Percentiles rank a stretch among this genome's conserved stretches.
Evolutionary conservation across 2,888 invertebrate genomes (phyloP).

Genomic region (Parnassius smintheus): DNA sequence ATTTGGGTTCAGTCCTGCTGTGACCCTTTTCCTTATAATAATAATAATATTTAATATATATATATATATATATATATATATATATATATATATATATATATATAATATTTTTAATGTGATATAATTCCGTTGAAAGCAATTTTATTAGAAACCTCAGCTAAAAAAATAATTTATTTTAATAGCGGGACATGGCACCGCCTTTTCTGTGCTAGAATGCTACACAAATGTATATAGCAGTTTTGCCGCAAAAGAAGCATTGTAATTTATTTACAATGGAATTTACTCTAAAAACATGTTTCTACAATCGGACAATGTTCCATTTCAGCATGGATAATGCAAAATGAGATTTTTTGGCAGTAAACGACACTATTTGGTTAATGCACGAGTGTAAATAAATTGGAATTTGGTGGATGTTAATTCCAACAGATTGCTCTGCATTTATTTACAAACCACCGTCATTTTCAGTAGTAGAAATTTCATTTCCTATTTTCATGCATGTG

Average conservation of each 20-base stretch:
- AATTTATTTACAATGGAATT: slow-evolving; percentile 45
- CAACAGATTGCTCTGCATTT: neutral
- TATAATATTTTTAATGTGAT: slow-evolving; percentile 12
- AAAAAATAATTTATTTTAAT: slow-evolving; percentile 20
- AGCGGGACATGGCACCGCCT: slow-evolving; percentile 19
- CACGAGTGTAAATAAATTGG: neutral
- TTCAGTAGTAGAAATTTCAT: neutral
- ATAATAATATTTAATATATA: too few species aligned
- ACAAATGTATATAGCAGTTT: slow-evolving; percentile 29
- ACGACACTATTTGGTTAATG: slow-evolving; percentile 13
- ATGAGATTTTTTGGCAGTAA: slow-evolving; percentile 8
- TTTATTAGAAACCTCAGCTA: too few species aligned
- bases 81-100: too few species aligned
- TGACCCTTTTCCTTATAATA: too few species aligned
- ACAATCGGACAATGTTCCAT: slow-evolving; percentile 43
- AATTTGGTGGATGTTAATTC: slow-evolving; percentile 19
- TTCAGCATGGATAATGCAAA: slow-evolving; percentile 40
- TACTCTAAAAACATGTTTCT: slow-evolving; percentile 46
- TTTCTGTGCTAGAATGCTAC: slow-evolving; percentile 33
- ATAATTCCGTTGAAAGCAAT: neutral
- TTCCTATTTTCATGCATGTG: neutral
- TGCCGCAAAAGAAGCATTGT: slow-evolving; percentile 37
- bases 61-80: too few species aligned
- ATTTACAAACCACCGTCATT: neutral
- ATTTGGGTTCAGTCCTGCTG: too few species aligned